A percentile compares a stretch with the other conserved stretches of the same genome.
These are phyloP conservation scores for Brachyptera risi DNA, from an alignment of 2,888 invertebrate genomes.

Conservation along the genomic window DNA sequence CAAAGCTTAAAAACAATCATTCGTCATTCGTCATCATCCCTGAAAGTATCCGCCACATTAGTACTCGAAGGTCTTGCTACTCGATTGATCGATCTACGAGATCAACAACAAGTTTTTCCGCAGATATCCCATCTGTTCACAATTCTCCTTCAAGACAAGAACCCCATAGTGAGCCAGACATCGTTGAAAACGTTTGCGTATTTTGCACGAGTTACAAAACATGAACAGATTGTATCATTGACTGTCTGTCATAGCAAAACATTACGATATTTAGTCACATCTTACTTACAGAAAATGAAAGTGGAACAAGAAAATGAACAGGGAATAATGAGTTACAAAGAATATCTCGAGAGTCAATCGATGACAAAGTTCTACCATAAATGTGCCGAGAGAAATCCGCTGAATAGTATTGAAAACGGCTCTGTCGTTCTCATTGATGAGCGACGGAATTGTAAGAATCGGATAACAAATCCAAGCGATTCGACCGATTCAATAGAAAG, in stretches of 20 bases:
- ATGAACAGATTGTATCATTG: slow-evolving; percentile 23
- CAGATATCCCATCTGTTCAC: slow-evolving; percentile 20
- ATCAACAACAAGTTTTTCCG: slow-evolving; percentile 14
- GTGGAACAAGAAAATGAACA: not conserved
- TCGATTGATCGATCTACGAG: not conserved
- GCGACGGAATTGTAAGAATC: no score
- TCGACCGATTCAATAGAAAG: no score
- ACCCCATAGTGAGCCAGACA: slow-evolving; percentile 20
- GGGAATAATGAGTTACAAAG: slow-evolving; percentile 3
- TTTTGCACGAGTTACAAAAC: slow-evolving; percentile 28
- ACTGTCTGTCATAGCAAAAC: slow-evolving; percentile 14
- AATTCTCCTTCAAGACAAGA: slow-evolving; percentile 21
- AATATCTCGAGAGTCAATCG: slow-evolving; percentile 5
- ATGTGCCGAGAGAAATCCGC: not conserved
- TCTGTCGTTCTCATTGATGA: no score
- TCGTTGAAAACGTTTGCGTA: slow-evolving; percentile 26
- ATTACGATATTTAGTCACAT: slow-evolving; percentile 4
- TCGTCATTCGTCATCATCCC: slow-evolving; percentile 3
- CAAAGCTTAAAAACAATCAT: not conserved
- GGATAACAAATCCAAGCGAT: no score
- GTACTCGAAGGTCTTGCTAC: slow-evolving; percentile 12
- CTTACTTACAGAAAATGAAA: slow-evolving; percentile 24
- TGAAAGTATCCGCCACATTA: not conserved
- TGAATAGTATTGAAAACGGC: no score
- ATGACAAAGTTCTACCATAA: slow-evolving; percentile 7